Percentiles rank a stretch among this genome's conserved stretches.
Conservation (phyloP, 1,140 invertebrate species). For the Oreohelix idahoensis region DNA sequence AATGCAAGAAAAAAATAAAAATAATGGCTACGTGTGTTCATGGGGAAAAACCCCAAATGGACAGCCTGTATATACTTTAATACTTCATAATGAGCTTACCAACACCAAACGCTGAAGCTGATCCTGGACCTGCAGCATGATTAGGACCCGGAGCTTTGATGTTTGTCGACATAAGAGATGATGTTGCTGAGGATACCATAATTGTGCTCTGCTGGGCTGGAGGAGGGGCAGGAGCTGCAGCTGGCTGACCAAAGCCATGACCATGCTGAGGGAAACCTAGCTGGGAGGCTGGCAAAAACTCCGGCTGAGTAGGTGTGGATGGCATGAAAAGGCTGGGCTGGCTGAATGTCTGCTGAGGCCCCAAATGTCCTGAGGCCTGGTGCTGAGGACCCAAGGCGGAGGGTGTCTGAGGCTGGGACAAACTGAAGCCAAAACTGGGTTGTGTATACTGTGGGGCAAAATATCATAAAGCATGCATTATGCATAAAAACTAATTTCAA, state of each 20-base stretch:
- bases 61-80: no score
- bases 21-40: no score
- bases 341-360: slow-evolving; percentile 73
- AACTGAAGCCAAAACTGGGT: slow-evolving; percentile 76
- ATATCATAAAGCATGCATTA: no score
- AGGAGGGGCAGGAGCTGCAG: slow-evolving; percentile 64
- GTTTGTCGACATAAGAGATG: slow-evolving; percentile 90
- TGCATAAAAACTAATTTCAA: no score
- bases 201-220: slow-evolving; percentile 77
- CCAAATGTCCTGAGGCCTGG: slow-evolving; percentile 65
- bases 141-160: slow-evolving; percentile 79
- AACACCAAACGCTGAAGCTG: slow-evolving; percentile 14
- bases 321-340: slow-evolving; percentile 69
- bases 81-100: no score
- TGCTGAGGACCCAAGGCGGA: slow-evolving; percentile 78
- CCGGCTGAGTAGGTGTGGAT: slow-evolving; percentile 60
- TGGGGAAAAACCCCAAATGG: no score
- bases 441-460: slow-evolving; percentile 80
- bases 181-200: slow-evolving; percentile 88
- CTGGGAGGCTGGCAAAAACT: slow-evolving; percentile 49
- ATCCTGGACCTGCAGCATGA: slow-evolving; percentile 17
- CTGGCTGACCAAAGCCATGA: slow-evolving; percentile 72
- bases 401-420: slow-evolving; percentile 79
- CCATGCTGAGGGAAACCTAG: slow-evolving; percentile 49
- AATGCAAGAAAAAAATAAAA: no score